A percentile compares a stretch with the other conserved stretches of the same genome.
phyloP scores from a whole-genome alignment of 2,888 invertebrate genomes.

The Microctonus hyperodae region DNA sequence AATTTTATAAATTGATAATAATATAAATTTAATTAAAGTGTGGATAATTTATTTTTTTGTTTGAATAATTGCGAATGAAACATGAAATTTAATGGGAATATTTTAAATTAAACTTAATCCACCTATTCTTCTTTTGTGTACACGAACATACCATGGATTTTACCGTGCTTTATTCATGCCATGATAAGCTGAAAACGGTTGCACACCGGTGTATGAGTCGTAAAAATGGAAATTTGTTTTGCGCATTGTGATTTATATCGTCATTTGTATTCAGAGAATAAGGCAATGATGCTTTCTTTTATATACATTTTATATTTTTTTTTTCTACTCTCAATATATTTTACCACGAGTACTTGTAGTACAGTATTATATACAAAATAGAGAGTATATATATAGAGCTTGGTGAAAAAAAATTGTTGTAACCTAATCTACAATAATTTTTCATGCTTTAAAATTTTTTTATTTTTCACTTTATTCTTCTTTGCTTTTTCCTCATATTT shows the following conservation, averaged over 20 bases:
- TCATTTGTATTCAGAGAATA: constrained; percentile 22
- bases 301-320: not conserved
- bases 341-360: not conserved
- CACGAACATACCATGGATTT: not conserved
- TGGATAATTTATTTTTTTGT: not conserved
- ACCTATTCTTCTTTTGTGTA: not conserved
- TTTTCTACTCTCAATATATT: not conserved
- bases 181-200: constrained; percentile 26
- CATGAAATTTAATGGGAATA: not conserved
- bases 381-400: too few relatives aligned
- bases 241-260: constrained; percentile 18
- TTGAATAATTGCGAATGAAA: not conserved
- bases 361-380: not conserved
- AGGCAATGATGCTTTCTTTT: not conserved
- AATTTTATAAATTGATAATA: not conserved
- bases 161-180: not conserved
- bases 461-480: too few relatives aligned
- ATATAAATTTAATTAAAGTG: not conserved
- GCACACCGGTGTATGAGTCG: constrained; percentile 21
- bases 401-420: too few relatives aligned
- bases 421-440: too few relatives aligned
- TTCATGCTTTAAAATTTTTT: too few relatives aligned
- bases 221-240: constrained; percentile 21
- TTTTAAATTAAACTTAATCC: constrained; percentile 5
- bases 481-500: too few relatives aligned